Base-by-base conservation (phyloP, 2,888 invertebrate species). In the Tachina fera region DNA sequence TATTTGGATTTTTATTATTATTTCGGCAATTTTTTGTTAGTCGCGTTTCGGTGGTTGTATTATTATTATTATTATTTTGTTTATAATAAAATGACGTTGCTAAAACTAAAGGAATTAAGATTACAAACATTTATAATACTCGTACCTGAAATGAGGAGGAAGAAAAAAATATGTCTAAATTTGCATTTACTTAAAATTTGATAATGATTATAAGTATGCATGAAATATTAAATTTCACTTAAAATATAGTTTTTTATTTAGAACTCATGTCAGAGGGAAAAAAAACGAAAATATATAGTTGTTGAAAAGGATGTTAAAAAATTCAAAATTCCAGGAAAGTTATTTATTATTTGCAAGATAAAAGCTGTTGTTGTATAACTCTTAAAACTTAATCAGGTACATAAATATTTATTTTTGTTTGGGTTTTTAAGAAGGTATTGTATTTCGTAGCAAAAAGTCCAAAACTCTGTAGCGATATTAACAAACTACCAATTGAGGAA, bases 181-280 rank as follows among this genome's bases (percentile, higher is more conserved):
- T 81, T 75, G 75, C 68, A 82, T 82, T 82, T 47, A 11, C 39
- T 53, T 61, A 45, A 60, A 63, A 45, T 41, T 56, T 80, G 56
- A 58, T 60, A 9, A 60, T 60, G 47, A 74, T 74, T 81, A 61
- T 75, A 22, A 1, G 4, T 31, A 56, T 76, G 70, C 63, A 79
- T 79, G 74, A 79, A 75, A 75, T 84, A 84, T 84, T 84, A 75
- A 79, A 79, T 84, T 84, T 84, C 79, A 84, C 51, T 75, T 58
- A 13, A 74, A 70, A 47, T 67, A 13, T 68, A 11, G 45, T 56
- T 70, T 56, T 31, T n/a, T 49, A 77, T 79, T 61, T 49, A 49
- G 47, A 63, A 53, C 22, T 47, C 41, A 6, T 14, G 49, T 51
- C 51, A 51, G 22, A 71, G 4, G 4, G 4, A n/a, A 9, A 10